These are phyloP conservation scores for Oncopodura yosiiana DNA, from an alignment of 1,140 invertebrate species.

Conservation along the genomic window DNA sequence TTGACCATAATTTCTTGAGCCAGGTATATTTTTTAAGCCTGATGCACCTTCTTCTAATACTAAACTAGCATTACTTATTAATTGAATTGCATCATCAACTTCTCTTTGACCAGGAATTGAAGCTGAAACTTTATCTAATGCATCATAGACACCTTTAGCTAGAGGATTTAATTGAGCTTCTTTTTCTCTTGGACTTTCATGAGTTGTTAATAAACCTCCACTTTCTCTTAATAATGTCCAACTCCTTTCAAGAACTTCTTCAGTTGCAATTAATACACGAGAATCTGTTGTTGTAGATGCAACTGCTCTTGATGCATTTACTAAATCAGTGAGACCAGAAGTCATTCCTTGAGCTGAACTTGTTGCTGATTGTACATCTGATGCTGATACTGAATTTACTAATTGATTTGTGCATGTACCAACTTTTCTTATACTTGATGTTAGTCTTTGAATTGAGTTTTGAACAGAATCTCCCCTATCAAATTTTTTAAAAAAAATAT, in stretches of 20 bases:
- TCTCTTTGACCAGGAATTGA: constrained; percentile 61
- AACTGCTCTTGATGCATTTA: constrained; percentile 26
- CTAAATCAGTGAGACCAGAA: constrained; percentile 29
- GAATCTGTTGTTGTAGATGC: constrained; percentile 18
- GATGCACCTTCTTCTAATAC: constrained; percentile 55
- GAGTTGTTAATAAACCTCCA: constrained; percentile 11
- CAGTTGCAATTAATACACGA: constrained; percentile 26
- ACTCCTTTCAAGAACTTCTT: constrained; percentile 31
- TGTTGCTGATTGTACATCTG: constrained; percentile 19
- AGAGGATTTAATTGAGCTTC: constrained; percentile 51
- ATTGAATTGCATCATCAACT: constrained; percentile 72
- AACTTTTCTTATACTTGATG: constrained; percentile 25
- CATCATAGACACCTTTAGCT: constrained; percentile 54
- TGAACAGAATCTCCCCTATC: constrained; percentile 33
- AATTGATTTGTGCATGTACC: constrained; percentile 26
- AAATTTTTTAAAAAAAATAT: too few relatives aligned
- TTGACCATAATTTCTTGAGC: constrained; percentile 53
- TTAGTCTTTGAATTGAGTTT: constrained; percentile 32
- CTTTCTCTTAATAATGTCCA: constrained; percentile 31
- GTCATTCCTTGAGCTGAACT: constrained; percentile 28
- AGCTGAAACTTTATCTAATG: constrained; percentile 40
- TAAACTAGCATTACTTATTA: constrained; percentile 64
- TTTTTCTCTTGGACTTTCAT: constrained; percentile 34
- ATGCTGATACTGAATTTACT: constrained; percentile 15
- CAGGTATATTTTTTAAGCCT: constrained; percentile 44